phyloP scores from a whole-genome alignment of 92 coral and sea anemone genomes.

The Montipora capitata region DNA sequence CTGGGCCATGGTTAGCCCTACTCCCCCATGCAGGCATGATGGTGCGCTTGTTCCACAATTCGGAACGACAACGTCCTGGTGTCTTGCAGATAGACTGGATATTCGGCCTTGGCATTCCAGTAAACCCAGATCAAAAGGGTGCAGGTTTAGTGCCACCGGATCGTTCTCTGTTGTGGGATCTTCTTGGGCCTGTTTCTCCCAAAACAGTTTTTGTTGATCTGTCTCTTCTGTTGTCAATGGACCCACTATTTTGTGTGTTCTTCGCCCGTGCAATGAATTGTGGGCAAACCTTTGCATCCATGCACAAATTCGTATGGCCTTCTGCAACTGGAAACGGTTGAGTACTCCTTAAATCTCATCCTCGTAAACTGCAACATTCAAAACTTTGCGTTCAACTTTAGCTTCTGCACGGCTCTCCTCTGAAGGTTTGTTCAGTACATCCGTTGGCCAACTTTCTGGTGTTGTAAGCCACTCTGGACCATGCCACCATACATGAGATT shows the following conservation, averaged over 20 bases:
- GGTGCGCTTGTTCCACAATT: slow-evolving; percentile 13
- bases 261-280: not conserved
- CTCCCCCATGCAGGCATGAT: slow-evolving; percentile 12
- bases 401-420: slow-evolving; percentile 21
- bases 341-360: slow-evolving; percentile 3
- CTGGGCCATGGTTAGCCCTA: not conserved
- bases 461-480: slow-evolving; percentile 63
- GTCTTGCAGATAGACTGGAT: slow-evolving; percentile 1
- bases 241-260: not conserved
- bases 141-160: slow-evolving; percentile 23
- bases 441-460: slow-evolving; percentile 54
- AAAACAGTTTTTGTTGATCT: slow-evolving; percentile 1
- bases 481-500: slow-evolving; percentile 55
- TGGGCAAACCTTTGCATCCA: slow-evolving; percentile 21
- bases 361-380: slow-evolving; percentile 19
- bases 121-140: slow-evolving; percentile 28
- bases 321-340: not conserved
- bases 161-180: not conserved
- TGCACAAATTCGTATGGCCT: slow-evolving; percentile 15
- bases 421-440: slow-evolving; percentile 23
- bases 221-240: slow-evolving; percentile 25
- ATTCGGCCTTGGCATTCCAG: slow-evolving; percentile 27
- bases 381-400: slow-evolving; percentile 10
- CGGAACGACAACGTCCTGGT: not conserved
- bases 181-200: slow-evolving; percentile 7